A percentile compares a stretch with the other conserved stretches of the same genome.
phyloP scores from a whole-genome alignment of 1,140 invertebrate species.

The Meloidogyne hapla region DNA sequence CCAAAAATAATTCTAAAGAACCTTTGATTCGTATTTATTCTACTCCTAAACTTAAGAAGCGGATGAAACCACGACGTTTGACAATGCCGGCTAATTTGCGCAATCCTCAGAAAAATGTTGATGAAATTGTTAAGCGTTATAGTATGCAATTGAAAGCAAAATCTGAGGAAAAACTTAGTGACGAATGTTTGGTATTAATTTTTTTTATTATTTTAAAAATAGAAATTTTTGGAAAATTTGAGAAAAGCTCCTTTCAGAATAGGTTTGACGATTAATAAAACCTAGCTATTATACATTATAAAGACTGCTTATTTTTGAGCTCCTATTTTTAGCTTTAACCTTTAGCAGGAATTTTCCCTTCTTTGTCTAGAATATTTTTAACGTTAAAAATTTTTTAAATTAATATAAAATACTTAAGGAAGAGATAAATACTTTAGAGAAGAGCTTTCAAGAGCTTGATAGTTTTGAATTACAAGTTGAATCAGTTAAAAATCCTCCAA shows the following conservation, averaged over 20 bases:
- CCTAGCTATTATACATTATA: too few relatives aligned
- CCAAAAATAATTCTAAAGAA: neutral
- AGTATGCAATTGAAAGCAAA: neutral
- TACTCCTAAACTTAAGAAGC: neutral
- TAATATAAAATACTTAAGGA: neutral
- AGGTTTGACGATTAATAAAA: too few relatives aligned
- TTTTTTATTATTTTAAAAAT: neutral
- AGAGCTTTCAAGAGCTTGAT: neutral
- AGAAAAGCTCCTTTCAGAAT: too few relatives aligned
- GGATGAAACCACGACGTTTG: conserved; percentile 1
- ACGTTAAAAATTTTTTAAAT: neutral
- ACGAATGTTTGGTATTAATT: neutral
- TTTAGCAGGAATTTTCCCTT: too few relatives aligned
- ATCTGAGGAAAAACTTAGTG: neutral
- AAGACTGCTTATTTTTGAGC: too few relatives aligned
- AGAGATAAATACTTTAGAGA: neutral
- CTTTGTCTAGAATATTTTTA: too few relatives aligned
- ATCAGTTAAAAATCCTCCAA: neutral
- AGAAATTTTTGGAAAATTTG: neutral
- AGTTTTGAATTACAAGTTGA: neutral
- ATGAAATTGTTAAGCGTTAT: conserved; percentile 1
- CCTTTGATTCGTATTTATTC: neutral
- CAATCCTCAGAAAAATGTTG: neutral
- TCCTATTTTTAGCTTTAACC: too few relatives aligned
- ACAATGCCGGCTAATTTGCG: neutral